These are phyloP conservation scores for Ypsolopha sequella DNA, from an alignment of 2,888 invertebrate genomes.

Conservation along the genomic window DNA sequence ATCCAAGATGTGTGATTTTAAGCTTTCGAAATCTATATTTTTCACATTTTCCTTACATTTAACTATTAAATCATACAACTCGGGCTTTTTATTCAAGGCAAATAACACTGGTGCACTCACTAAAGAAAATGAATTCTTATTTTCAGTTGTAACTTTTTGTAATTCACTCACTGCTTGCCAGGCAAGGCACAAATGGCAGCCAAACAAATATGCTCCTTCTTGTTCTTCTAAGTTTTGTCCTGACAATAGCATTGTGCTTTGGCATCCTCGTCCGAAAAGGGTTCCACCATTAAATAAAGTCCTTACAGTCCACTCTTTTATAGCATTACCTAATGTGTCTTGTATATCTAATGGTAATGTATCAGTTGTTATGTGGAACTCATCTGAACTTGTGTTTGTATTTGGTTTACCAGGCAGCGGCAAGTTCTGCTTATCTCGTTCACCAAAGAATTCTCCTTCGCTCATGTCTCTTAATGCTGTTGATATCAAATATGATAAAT, in stretches of 20 bases:
- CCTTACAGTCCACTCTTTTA: conserved; percentile 79
- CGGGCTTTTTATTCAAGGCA: conserved; percentile 80
- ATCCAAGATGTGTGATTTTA: conserved; percentile 44
- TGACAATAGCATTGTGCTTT: conserved; percentile 82
- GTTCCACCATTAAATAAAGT: conserved; percentile 79
- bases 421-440: conserved; percentile 80
- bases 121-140: conserved; percentile 72
- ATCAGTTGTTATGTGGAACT: conserved; percentile 38
- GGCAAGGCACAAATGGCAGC: conserved; percentile 83
- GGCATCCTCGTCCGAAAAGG: conserved; percentile 80
- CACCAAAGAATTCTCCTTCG: conserved; percentile 85
- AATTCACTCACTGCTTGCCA: conserved; percentile 77
- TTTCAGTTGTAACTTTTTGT: conserved; percentile 65
- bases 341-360: conserved; percentile 47
- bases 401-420: conserved; percentile 75
- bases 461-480: conserved; percentile 84
- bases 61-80: conserved; percentile 69
- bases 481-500: conserved; percentile 86
- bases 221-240: conserved; percentile 76
- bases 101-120: conserved; percentile 88
- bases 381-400: conserved; percentile 21
- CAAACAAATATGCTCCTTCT: conserved; percentile 81
- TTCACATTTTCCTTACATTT: conserved; percentile 69
- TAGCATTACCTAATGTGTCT: conserved; percentile 65
- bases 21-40: conserved; percentile 71